Base-by-base conservation (phyloP, 2,888 invertebrate genomes). In the Andrena fulva region DNA sequence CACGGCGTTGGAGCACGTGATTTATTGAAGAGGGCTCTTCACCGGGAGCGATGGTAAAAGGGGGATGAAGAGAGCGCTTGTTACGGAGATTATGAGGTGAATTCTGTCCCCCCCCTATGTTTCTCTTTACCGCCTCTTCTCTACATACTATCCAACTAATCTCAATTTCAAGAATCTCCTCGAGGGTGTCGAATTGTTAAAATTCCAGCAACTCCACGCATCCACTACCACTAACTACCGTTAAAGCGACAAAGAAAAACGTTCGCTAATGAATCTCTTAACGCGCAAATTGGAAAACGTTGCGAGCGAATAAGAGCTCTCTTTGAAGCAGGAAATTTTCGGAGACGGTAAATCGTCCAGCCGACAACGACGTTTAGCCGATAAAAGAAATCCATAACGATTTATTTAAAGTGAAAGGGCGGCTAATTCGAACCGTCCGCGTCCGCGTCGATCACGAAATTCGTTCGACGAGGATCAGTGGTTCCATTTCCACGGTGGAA, bases 11-110 rank as follows among this genome's bases (percentile, higher is more conserved):
- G 79, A 79, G 83, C 83, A 85, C 87, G 89, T 91, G 91, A 91
- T 91, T 91, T 91, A 91, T 91, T 85, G 89, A 85, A 88, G 89
- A 89, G 87, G 84, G 80, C 85, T 83, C 85, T 86, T 86, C 88
- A 82, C 70, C 71, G 69, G 72, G 68, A 78, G 72, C 67, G 79
- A 77, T 27, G 72, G 74, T 16, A 69, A 73, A 75, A 77, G 66
- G 20, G 62, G 70, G 52, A 81, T 62, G 87, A 78, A 85, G 82
- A 85, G 73, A 76, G 42, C 78, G 87, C 90, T 90, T 90, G 88
- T 89, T 89, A 90, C 88, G 86, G 85, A 88, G 87, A 90, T 90
- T 91, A 90, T 87, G 84, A 91, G 86, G 77, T 89, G 87, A 90
- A 91, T 87, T 85, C 84, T 85, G 72, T 77, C 74, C 70, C 85